Evolutionary conservation across 2,888 invertebrate species (phyloP), one percentile per base, ranked within the genome.

Genomic region (Venusia cambrica): DNA sequence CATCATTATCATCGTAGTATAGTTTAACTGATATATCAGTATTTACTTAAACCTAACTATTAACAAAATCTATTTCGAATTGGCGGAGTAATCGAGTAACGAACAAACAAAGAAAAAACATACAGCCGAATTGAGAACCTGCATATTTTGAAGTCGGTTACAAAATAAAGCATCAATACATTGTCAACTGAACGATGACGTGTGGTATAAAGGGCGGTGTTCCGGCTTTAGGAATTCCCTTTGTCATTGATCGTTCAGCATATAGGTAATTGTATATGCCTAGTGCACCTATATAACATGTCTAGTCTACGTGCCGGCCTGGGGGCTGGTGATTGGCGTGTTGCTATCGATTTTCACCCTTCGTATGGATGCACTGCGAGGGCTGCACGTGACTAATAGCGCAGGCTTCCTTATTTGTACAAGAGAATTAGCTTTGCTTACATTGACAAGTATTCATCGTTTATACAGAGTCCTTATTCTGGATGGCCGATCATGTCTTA

Each of bases 341-440:
- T 45, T 27, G 12, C 26, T 53, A 57, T 57, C 41, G 56, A 56
- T 57, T 56, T 52, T 45, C 38, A 30, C 45, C 41, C 51, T 39
- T 41, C 47, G 39, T 32, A 48, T 27, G 42, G 41, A 38, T 44
- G 47, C 48, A 50, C 40, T 42, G 41, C 45, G 39, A 44, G 39
- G 45, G 43, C 45, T 50, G 34, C 50, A 50, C 38, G 45, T 47
- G 44, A 29, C 32, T 30, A 32, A 7, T 37, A 20, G 20, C 37
- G 33, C 16, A 16, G 49, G 47, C 45, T 47, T 47, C 46, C 44
- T 25, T 38, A 36, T 47, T 44, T 44, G 38, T 29, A 35, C 30
- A 31, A 28, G 25, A 26, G 35, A 35, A 44, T 41, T 38, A 37
- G 26, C 36, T 34, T 42, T 41, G 32, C 43, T 34, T 37, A 38